These are phyloP conservation scores for Trogon melanurus DNA, from an alignment of 2,113 vertebrate genomes.

Conservation along the genomic window DNA sequence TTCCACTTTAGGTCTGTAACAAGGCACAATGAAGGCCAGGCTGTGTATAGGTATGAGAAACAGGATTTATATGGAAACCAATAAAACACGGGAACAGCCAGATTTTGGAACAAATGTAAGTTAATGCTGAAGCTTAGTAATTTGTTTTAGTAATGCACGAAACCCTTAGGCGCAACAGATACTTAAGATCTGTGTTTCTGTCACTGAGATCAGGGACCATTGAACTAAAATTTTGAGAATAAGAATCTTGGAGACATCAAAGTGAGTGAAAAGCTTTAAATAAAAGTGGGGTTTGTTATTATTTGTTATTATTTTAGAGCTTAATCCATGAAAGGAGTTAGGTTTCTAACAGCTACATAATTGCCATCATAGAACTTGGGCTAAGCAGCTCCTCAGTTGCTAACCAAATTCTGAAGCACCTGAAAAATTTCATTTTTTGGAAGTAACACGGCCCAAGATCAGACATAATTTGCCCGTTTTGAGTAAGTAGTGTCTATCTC, in stretches of 20 bases:
- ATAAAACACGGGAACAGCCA: neutral
- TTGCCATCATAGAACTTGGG: neutral
- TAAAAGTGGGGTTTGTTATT: fast-evolving
- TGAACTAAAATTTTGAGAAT: neutral
- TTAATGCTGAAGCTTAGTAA: neutral
- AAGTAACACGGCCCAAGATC: neutral
- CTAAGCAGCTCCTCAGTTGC: neutral
- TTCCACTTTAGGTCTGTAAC: neutral
- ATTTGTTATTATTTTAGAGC: neutral
- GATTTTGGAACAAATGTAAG: neutral
- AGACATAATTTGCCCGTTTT: neutral
- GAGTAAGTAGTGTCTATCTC: neutral
- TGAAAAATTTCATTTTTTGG: neutral
- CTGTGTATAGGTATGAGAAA: neutral
- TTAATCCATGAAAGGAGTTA: neutral
- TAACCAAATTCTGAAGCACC: neutral
- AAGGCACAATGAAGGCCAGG: neutral
- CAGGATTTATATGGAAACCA: neutral
- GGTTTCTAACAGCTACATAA: neutral
- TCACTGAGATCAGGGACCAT: neutral
- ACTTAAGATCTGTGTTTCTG: neutral
- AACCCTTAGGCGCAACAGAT: neutral
- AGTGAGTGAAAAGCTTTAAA: neutral
- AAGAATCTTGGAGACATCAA: neutral
- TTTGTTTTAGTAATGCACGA: neutral